Percentiles rank a stretch among this genome's conserved stretches.
Conservation (phyloP, 2,113 vertebrate species). For the Galemys pyrenaicus region DNA sequence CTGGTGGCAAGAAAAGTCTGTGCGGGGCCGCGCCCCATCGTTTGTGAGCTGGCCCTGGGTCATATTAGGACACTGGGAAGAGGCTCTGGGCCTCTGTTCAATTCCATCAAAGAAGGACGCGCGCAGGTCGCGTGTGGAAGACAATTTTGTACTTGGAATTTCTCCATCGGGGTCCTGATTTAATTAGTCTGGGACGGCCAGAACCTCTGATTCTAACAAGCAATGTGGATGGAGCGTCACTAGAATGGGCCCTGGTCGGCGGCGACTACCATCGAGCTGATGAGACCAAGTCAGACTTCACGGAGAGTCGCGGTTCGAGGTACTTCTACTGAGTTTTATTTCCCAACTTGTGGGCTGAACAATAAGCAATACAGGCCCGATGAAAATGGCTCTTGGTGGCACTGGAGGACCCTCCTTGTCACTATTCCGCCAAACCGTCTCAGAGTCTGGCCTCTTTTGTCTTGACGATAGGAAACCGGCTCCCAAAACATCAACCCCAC, state of each 20-base stretch:
- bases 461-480: background rate
- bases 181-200: too few species aligned
- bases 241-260: background rate
- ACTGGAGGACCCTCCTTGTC: background rate
- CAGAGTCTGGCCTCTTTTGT: background rate
- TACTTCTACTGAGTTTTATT: background rate
- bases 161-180: background rate
- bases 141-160: background rate
- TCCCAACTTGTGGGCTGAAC: background rate
- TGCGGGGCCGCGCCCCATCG: background rate
- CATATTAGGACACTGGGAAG: background rate
- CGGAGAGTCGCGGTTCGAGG: accelerated
- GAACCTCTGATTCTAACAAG: background rate
- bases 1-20: accelerated
- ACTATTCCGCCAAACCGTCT: background rate
- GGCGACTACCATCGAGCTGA: too few species aligned
- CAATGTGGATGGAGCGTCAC: too few species aligned
- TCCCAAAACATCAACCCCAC: background rate
- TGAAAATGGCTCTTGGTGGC: background rate
- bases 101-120: too few species aligned
- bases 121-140: background rate
- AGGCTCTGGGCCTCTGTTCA: background rate
- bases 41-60: slow-evolving; percentile 62
- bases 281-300: accelerated
- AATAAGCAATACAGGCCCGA: background rate